Percentiles rank a stretch among this genome's conserved stretches.
These are phyloP conservation scores for Trichoplusia ni DNA, from an alignment of 1,140 invertebrate species.

Conservation along the genomic window DNA sequence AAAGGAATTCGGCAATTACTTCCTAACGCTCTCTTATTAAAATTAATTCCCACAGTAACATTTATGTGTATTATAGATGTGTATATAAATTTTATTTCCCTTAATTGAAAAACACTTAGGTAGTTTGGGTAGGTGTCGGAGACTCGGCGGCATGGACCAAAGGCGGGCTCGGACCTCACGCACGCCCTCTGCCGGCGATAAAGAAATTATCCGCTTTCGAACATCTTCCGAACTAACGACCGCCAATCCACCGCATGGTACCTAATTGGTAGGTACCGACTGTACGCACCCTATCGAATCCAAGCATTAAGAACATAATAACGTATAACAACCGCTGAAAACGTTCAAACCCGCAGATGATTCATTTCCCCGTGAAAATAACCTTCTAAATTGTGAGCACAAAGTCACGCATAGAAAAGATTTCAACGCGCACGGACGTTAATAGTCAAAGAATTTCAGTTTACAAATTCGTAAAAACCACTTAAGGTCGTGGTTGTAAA, in stretches of 20 bases:
- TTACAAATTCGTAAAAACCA: no score
- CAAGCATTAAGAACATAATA: slow-evolving; percentile 27
- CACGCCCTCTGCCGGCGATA: slow-evolving; percentile 55
- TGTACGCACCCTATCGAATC: slow-evolving; percentile 13
- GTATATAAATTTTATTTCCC: slow-evolving; percentile 31
- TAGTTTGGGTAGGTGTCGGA: slow-evolving; percentile 35
- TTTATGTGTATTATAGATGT: slow-evolving; percentile 18
- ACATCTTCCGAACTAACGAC: slow-evolving; percentile 65
- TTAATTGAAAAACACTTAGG: slow-evolving; percentile 37
- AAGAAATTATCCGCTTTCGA: slow-evolving; percentile 73
- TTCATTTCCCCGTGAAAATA: slow-evolving; percentile 4
- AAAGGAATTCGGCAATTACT: slow-evolving; percentile 12
- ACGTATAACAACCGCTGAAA: slow-evolving; percentile 8
- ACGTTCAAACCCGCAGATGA: background rate
- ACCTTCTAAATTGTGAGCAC: slow-evolving; percentile 2
- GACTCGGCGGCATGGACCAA: slow-evolving; percentile 37
- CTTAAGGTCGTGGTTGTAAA: no score
- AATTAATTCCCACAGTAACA: slow-evolving; percentile 18
- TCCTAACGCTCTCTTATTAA: slow-evolving; percentile 25
- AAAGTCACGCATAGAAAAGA: slow-evolving; percentile 37
- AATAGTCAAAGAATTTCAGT: no score
- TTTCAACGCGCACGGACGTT: slow-evolving; percentile 38
- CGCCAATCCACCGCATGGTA: slow-evolving; percentile 45
- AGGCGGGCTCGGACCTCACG: slow-evolving; percentile 54
- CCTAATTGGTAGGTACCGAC: slow-evolving; percentile 69